phyloP scores from a whole-genome alignment of 2,113 vertebrate species.

The Rousettus leschenaultii region DNA sequence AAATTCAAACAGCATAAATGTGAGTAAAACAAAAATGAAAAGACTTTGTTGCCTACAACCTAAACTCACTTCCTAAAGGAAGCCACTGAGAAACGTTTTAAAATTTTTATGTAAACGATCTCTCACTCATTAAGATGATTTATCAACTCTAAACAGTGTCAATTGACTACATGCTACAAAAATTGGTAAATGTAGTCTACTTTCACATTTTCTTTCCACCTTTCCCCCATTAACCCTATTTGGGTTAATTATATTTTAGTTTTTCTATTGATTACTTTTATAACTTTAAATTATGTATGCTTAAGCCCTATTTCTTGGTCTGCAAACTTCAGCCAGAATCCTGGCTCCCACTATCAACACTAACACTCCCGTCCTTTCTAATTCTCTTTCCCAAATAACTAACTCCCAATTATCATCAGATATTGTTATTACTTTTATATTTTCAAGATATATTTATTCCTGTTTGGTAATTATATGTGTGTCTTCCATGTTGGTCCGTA shows the following conservation, averaged over 20 bases:
- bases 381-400: neutral
- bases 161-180: neutral
- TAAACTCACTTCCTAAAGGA: neutral
- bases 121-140: neutral
- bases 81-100: neutral
- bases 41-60: neutral
- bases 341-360: neutral
- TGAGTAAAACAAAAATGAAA: neutral
- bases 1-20: slow-evolving; percentile 12
- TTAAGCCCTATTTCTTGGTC: neutral
- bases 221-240: neutral
- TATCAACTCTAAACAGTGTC: neutral
- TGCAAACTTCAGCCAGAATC: neutral
- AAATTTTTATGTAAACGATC: slow-evolving; percentile 3
- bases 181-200: neutral
- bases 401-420: neutral
- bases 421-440: neutral
- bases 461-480: neutral
- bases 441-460: neutral
- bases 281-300: neutral
- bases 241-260: neutral
- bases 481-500: neutral
- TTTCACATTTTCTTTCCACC: neutral
- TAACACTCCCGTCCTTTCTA: neutral
- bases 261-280: slow-evolving; percentile 6